A percentile compares a stretch with the other conserved stretches of the same genome.
Conservation (phyloP, 2,113 vertebrate species). For the Ptilorrhoa leucosticta region DNA sequence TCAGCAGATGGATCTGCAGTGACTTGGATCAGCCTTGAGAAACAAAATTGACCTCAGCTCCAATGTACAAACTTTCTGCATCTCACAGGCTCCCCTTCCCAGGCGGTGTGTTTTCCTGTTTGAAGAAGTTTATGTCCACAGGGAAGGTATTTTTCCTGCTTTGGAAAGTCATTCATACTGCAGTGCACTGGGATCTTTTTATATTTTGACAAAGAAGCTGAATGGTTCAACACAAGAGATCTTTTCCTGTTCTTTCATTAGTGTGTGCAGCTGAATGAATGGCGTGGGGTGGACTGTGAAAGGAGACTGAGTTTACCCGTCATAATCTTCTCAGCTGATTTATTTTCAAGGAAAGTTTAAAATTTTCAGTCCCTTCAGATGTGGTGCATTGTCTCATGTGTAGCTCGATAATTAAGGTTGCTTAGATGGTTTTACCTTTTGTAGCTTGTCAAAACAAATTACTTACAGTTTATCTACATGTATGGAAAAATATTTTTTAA, state of each 20-base stretch:
- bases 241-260: neutral
- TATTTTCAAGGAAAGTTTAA: neutral
- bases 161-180: neutral
- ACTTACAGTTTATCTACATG: neutral
- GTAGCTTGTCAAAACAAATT: neutral
- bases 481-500: neutral
- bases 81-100: neutral
- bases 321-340: neutral
- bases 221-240: neutral
- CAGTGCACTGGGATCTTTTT: neutral
- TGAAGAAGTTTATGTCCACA: neutral
- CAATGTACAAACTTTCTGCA: neutral
- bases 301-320: neutral
- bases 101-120: neutral
- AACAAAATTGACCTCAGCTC: neutral
- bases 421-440: neutral
- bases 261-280: neutral
- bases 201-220: neutral
- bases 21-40: neutral
- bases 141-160: neutral
- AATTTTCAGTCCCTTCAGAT: neutral
- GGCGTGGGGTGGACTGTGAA: neutral
- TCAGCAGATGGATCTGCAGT: neutral
- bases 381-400: neutral
- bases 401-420: neutral